A percentile compares a stretch with the other conserved stretches of the same genome.
Evolutionary conservation across 2,113 vertebrate species (phyloP).

Genomic region (Alaudala cheleensis): DNA sequence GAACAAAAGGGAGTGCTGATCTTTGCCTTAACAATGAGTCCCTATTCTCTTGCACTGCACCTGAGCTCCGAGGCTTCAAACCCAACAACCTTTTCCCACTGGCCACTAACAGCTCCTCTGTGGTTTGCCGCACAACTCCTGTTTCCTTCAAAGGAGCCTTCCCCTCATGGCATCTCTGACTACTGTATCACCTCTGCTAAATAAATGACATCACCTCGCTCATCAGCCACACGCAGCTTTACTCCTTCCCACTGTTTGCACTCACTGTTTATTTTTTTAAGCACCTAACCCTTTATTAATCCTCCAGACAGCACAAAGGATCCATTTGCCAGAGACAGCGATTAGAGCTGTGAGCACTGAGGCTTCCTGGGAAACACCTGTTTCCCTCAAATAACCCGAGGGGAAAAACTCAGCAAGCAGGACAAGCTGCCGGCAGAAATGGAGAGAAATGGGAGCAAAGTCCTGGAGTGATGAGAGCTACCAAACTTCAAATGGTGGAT

Average conservation of each 20-base stretch:
- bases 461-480: neutral
- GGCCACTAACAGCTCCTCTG: slow-evolving; percentile 52
- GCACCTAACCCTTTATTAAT: slow-evolving; percentile 27
- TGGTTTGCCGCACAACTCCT: slow-evolving; percentile 35
- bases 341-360: slow-evolving; percentile 54
- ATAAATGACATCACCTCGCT: slow-evolving; percentile 54
- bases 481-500: neutral
- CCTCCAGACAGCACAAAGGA: slow-evolving; percentile 62
- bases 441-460: slow-evolving; percentile 28
- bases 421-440: slow-evolving; percentile 40
- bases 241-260: slow-evolving; percentile 23
- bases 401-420: slow-evolving; percentile 31
- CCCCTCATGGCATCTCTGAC: slow-evolving; percentile 28
- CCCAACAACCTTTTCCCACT: slow-evolving; percentile 47
- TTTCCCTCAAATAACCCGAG: slow-evolving; percentile 43
- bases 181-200: slow-evolving; percentile 47
- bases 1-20: slow-evolving; percentile 71
- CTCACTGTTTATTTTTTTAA: slow-evolving; percentile 56
- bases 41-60: slow-evolving; percentile 74
- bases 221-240: slow-evolving; percentile 36
- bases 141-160: slow-evolving; percentile 37
- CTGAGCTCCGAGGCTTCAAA: slow-evolving; percentile 68
- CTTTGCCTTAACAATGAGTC: slow-evolving; percentile 71
- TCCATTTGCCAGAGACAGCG: slow-evolving; percentile 61
- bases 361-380: slow-evolving; percentile 64